A percentile compares a stretch with the other conserved stretches of the same genome.
These are phyloP conservation scores for Lota lota DNA, from an alignment of 2,113 vertebrate species.

Conservation along the genomic window DNA sequence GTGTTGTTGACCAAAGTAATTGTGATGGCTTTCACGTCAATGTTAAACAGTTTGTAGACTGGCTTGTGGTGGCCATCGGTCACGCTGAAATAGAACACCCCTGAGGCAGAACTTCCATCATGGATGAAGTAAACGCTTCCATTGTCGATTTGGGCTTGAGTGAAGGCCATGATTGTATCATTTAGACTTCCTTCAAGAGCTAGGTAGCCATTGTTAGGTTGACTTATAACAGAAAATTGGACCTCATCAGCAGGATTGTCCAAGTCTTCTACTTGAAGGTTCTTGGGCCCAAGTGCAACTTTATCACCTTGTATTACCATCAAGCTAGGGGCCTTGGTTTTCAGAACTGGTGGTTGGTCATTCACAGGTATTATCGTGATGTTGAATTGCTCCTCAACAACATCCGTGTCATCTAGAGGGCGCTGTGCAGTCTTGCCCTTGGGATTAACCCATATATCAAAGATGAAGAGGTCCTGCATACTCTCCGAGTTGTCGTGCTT, in stretches of 20 bases:
- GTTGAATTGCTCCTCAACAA: slow-evolving; percentile 83
- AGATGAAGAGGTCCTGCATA: slow-evolving; percentile 76
- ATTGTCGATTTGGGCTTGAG: slow-evolving; percentile 82
- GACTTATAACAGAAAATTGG: slow-evolving; percentile 77
- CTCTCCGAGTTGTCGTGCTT: slow-evolving; percentile 87
- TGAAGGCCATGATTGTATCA: slow-evolving; percentile 74
- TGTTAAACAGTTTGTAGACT: slow-evolving; percentile 85
- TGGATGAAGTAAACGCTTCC: slow-evolving; percentile 82
- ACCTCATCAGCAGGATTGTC: slow-evolving; percentile 83
- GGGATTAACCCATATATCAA: slow-evolving; percentile 81
- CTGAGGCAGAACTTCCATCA: slow-evolving; percentile 81
- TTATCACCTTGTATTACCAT: slow-evolving; percentile 80
- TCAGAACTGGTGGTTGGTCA: slow-evolving; percentile 82
- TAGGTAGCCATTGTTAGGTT: slow-evolving; percentile 84
- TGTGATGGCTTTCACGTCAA: slow-evolving; percentile 79
- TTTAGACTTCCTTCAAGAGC: slow-evolving; percentile 68
- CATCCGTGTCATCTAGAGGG: slow-evolving; percentile 61
- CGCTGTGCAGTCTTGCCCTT: slow-evolving; percentile 75
- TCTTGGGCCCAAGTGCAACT: slow-evolving; percentile 69
- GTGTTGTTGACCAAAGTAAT: slow-evolving; percentile 79
- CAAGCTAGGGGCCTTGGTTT: slow-evolving; percentile 80
- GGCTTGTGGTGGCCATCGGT: slow-evolving; percentile 84
- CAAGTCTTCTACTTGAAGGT: slow-evolving; percentile 82
- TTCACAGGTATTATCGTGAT: slow-evolving; percentile 82
- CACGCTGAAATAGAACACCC: slow-evolving; percentile 89